Evolutionary conservation across 2,888 invertebrate genomes (phyloP), one percentile per base, ranked within the genome.

Genomic region (Polydrusus cervinus): DNA sequence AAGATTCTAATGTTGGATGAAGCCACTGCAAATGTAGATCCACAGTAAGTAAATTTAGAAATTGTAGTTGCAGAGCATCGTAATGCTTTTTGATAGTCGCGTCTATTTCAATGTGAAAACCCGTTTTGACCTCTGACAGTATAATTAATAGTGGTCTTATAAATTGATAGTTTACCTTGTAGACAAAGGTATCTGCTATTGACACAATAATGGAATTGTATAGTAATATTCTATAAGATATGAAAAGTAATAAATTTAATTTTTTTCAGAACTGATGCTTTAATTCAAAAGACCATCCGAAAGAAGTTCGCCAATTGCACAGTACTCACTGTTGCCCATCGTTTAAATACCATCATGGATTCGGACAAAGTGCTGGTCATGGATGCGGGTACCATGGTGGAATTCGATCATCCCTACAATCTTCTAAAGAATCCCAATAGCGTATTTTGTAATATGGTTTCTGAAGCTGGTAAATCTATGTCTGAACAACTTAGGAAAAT

Each of bases 21-120:
- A 87, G 97, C 97, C 14, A 97, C 97, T 0, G 97, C 97, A 1
- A 97, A 97, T 85, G 96, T 97, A 9, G 97, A 97, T 87, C 95
- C 95, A 10, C 94, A 94, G 90, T 93, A 83, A 90, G 91, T 88
- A 75, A 43, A 20, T 34, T 57, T 55, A 14, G 10, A 34, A 10
- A 34, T 34, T 34, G 10, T 34, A 34, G 34, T 6, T 3, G 34
- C 7, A 34, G 34, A 25, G 25, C 3, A 1, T 25, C 25, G 25
- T 8, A 34, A 34, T 7, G 30, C 30, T 30, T 30, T n/a, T n/a
- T n/a, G n/a, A n/a, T n/a, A n/a, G n/a, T n/a, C n/a, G n/a, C n/a
- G n/a, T n/a, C n/a, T n/a, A n/a, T n/a, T n/a, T n/a, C n/a, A n/a
- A n/a, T n/a, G n/a, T n/a, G n/a, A n/a, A n/a, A n/a, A n/a, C n/a